phyloP scores from a whole-genome alignment of 2,113 vertebrate species.

The Origma solitaria region DNA sequence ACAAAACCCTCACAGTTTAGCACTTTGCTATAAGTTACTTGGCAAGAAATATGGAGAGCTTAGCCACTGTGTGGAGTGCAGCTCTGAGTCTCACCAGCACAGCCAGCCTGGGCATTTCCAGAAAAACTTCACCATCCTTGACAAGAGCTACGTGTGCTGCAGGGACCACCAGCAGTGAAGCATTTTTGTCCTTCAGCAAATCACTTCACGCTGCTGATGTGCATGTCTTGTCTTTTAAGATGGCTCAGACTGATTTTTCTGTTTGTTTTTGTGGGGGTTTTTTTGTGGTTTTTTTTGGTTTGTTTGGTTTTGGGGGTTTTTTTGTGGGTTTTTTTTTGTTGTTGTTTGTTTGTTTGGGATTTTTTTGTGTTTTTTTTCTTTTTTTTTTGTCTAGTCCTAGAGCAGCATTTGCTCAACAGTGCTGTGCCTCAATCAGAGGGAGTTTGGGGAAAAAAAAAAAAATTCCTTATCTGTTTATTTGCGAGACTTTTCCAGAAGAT shows the following conservation, averaged over 20 bases:
- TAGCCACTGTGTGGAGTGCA: not conserved
- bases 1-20: not conserved
- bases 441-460: not conserved
- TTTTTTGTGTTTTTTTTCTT: no score
- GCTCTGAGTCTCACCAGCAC: not conserved
- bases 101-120: not conserved
- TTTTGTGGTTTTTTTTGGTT: no score
- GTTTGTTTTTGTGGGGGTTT: no score
- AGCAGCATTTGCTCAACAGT: not conserved
- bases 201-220: not conserved
- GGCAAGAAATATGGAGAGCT: not conserved
- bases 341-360: no score
- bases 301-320: no score
- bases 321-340: no score
- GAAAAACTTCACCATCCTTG: not conserved
- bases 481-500: not conserved
- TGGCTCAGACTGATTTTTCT: not conserved
- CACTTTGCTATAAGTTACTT: not conserved
- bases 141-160: not conserved
- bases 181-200: not conserved
- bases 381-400: not conserved
- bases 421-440: not conserved
- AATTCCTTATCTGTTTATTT: not conserved
- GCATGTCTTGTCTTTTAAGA: not conserved
- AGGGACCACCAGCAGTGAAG: not conserved